Percentiles rank a stretch among this genome's conserved stretches.
Evolutionary conservation across 1,140 invertebrate species (phyloP).

Genomic region (Sycobia sp.): DNA sequence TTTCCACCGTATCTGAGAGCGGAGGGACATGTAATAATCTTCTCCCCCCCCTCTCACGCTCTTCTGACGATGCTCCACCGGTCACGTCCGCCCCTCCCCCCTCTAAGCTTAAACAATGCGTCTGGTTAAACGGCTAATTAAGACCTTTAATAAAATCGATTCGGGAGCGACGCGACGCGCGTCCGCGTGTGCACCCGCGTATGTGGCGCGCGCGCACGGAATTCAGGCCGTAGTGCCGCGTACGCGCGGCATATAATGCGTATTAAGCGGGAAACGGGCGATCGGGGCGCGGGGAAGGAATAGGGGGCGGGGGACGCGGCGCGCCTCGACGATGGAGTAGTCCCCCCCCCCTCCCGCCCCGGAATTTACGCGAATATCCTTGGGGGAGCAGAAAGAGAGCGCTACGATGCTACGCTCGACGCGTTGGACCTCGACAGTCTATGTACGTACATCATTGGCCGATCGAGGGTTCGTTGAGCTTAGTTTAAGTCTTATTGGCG

Average conservation of each 20-base stretch:
- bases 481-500: too few relatives aligned
- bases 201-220: slow-evolving; percentile 11
- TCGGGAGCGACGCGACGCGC: too few relatives aligned
- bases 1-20: too few relatives aligned
- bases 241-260: slow-evolving; percentile 11
- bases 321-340: neutral
- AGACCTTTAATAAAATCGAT: slow-evolving; percentile 52
- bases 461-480: too few relatives aligned
- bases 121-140: slow-evolving; percentile 58
- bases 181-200: too few relatives aligned
- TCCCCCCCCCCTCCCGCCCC: neutral
- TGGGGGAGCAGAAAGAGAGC: too few relatives aligned
- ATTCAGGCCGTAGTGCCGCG: slow-evolving; percentile 15
- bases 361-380: slow-evolving; percentile 9
- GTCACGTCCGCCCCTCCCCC: neutral
- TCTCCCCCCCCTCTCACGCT: too few relatives aligned
- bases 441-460: too few relatives aligned
- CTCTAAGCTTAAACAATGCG: slow-evolving; percentile 51
- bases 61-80: neutral
- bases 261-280: slow-evolving; percentile 26
- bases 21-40: too few relatives aligned
- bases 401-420: too few relatives aligned
- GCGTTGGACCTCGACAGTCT: too few relatives aligned
- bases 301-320: neutral
- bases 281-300: neutral